Conservation (phyloP, 2,113 vertebrate genomes). For the Salvelinus alpinus region DNA sequence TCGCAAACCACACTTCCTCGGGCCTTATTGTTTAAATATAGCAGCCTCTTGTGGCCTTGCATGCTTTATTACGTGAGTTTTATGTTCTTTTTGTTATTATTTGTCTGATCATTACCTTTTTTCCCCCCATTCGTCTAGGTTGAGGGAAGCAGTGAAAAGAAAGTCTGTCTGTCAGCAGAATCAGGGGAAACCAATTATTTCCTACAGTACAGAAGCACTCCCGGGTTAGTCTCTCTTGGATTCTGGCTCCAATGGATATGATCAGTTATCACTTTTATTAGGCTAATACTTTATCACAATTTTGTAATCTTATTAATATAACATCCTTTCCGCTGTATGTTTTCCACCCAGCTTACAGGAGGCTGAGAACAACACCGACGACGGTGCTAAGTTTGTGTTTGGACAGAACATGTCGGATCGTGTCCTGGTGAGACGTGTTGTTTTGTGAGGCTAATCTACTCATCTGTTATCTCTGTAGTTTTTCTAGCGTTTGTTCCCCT, state of each 20-base stretch:
- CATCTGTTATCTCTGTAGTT: background rate
- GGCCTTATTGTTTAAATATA: background rate
- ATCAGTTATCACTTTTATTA: background rate
- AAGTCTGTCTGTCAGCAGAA: conserved; percentile 60
- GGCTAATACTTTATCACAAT: background rate
- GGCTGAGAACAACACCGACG: conserved; percentile 69
- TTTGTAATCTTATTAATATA: background rate
- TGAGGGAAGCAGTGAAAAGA: conserved; percentile 62
- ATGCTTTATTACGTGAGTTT: background rate
- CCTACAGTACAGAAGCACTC: conserved; percentile 82
- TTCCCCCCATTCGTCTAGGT: conserved; percentile 58
- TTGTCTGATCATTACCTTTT: background rate
- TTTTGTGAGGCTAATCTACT: background rate
- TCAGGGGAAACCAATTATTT: conserved; percentile 83
- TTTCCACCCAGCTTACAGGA: conserved; percentile 71
- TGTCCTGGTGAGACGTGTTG: conserved; percentile 77
- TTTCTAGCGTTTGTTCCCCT: background rate
- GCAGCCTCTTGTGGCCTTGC: background rate
- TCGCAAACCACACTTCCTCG: too few relatives aligned
- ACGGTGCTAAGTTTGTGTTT: conserved; percentile 83
- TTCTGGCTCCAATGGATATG: background rate
- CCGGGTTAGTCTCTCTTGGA: conserved; percentile 64
- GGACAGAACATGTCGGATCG: conserved; percentile 89
- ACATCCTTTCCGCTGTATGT: background rate
- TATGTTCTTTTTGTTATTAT: background rate